Base-by-base conservation (phyloP, 2,113 vertebrate species). In the Callipepla squamata region DNA sequence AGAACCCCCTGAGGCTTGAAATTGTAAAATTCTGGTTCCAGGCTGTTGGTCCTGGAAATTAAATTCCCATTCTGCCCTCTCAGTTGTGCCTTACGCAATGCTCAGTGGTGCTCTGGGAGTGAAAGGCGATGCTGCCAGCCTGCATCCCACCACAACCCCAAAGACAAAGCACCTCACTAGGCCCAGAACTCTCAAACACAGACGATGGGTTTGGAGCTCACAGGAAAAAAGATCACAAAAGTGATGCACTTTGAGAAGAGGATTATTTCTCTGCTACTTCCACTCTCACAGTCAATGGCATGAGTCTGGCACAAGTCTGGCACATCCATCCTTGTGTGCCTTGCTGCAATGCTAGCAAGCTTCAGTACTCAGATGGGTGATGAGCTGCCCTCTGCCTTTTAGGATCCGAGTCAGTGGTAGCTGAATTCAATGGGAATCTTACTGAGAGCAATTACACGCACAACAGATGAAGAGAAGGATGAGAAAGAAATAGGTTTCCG, bases 1-100 rank as follows among this genome's bases (percentile, higher is more conserved):
- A 1, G 3, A 92, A 87, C 4, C 92, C 76, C 90, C 28, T 48
- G 93, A 87, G 93, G 90, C 26, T 87, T 74, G 65, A 66, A 65
- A 66, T 76, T 63, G 79, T n/a, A 12, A 85, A 70, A 25, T 34
- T 70, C 75, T 89, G 77, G 67, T 85, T 95, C 77, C 1, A 4
- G 85, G 63, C 89, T 85, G 63, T 7, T 47, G 84, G 80, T 50
- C 45, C 48, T 90, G 70, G 50, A 45, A 59, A 50, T 69, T 55
- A 57, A 91, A 80, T 72, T 44, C 80, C 74, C 20, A 4, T 58
- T 48, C 36, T 89, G 77, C 61, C 50, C 26, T 7, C 38, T 91
- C 55, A 13, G 42, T 48, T 42, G 66, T 26, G 55, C 21, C 45
- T 87, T 45, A 68, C 4, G 0, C 51, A 85, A 34, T 9, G 4